These are phyloP conservation scores for Morelia viridis DNA, from an alignment of 2,797 vertebrate species.

Conservation along the genomic window DNA sequence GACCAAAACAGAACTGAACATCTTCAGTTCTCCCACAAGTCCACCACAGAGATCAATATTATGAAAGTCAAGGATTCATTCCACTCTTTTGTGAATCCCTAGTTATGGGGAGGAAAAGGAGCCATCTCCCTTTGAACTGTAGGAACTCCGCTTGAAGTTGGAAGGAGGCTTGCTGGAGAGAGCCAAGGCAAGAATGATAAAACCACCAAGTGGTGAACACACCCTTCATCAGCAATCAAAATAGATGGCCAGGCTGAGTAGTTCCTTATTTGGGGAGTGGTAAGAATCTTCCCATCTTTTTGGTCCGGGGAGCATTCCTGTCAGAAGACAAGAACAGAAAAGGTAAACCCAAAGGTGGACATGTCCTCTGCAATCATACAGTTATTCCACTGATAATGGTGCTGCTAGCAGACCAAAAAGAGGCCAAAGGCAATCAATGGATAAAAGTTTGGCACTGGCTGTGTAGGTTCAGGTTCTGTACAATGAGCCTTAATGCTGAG, in stretches of 20 bases:
- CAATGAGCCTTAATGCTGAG: neutral
- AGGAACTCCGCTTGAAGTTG: neutral
- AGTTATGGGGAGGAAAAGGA: neutral
- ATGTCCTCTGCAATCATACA: neutral
- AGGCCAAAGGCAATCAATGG: neutral
- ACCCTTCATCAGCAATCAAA: neutral
- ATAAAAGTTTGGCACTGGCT: neutral
- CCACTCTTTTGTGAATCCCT: neutral
- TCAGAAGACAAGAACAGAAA: neutral
- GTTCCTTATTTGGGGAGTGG: slow-evolving; percentile 7
- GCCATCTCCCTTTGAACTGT: neutral
- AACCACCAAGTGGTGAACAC: neutral
- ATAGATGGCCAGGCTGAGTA: neutral
- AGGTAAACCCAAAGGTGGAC: neutral
- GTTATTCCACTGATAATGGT: neutral
- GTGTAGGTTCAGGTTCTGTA: neutral
- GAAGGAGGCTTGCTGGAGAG: neutral
- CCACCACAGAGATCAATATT: neutral
- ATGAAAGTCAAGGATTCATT: neutral
- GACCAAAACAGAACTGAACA: neutral
- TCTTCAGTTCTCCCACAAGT: neutral
- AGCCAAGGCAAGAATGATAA: neutral
- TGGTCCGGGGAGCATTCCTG: neutral
- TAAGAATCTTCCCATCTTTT: slow-evolving; percentile 1
- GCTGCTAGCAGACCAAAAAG: neutral